These are phyloP conservation scores for Sander vitreus DNA, from an alignment of 2,113 vertebrate genomes.

Conservation along the genomic window DNA sequence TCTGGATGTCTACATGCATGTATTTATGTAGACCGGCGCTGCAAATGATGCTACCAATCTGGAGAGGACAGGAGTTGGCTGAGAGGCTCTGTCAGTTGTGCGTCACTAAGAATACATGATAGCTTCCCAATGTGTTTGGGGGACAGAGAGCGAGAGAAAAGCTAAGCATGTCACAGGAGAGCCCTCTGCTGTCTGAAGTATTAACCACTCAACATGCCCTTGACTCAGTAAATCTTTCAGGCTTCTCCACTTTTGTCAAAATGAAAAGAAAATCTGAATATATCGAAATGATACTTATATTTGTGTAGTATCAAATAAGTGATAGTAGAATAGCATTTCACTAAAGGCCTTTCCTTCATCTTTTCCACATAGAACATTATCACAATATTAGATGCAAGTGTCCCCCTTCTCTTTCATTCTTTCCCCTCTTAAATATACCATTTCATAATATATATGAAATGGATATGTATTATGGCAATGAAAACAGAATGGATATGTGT, in stretches of 20 bases:
- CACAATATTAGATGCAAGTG: not conserved
- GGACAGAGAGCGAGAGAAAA: not conserved
- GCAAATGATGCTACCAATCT: constrained; percentile 56
- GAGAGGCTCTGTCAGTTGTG: constrained; percentile 54
- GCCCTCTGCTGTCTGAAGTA: constrained; percentile 73
- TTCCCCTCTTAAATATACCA: not conserved
- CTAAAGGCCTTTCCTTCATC: not conserved
- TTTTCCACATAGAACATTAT: too few species aligned
- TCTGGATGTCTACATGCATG: constrained; percentile 49
- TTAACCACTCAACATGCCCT: constrained; percentile 13
- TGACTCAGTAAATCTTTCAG: not conserved
- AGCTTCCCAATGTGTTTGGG: constrained; percentile 22
- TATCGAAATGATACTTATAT: not conserved
- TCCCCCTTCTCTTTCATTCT: not conserved
- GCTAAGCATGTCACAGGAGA: constrained; percentile 60
- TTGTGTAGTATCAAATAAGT: not conserved
- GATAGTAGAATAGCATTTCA: not conserved
- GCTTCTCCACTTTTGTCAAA: not conserved
- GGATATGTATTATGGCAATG: too few species aligned
- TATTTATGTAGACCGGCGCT: constrained; percentile 41
- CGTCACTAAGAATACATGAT: constrained; percentile 46
- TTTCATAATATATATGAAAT: too few species aligned
- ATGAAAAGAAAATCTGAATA: not conserved
- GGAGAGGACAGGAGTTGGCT: constrained; percentile 58
- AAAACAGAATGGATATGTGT: too few species aligned